phyloP scores from a whole-genome alignment of 2,888 invertebrate genomes.

The Ferrisia virgata region DNA sequence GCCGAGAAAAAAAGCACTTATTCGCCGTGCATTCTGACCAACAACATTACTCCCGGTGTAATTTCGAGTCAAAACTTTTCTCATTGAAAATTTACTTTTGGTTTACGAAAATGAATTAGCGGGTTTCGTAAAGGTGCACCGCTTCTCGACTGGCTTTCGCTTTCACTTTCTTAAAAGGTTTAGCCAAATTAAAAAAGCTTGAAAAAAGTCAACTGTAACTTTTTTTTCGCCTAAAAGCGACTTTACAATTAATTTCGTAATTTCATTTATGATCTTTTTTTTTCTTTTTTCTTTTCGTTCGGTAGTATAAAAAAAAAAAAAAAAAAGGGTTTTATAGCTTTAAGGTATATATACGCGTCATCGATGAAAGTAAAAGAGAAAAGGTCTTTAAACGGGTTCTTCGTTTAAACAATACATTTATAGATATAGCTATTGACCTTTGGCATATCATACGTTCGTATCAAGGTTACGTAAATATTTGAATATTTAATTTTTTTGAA shows the following conservation, averaged over 20 bases:
- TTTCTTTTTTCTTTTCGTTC: background rate
- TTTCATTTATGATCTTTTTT: background rate
- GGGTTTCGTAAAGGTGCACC: background rate
- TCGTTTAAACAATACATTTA: background rate
- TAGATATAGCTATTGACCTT: background rate
- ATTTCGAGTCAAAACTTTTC: conserved; percentile 5
- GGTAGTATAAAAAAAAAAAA: background rate
- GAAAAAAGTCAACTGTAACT: background rate
- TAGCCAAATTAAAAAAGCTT: conserved; percentile 20
- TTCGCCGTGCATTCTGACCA: background rate
- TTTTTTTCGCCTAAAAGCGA: background rate
- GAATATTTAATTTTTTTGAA: too few relatives aligned
- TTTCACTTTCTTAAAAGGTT: background rate
- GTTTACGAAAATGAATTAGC: conserved; percentile 24
- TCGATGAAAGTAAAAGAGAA: background rate
- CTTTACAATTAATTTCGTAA: background rate
- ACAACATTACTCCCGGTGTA: conserved; percentile 12
- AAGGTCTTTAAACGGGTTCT: background rate
- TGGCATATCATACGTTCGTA: background rate
- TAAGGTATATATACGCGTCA: too few relatives aligned
- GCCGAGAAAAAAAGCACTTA: background rate
- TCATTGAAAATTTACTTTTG: conserved; percentile 28
- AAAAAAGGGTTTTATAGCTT: background rate
- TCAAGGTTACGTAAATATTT: background rate
- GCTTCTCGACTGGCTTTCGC: background rate